These are phyloP conservation scores for Melitaea cinxia DNA, from an alignment of 1,140 invertebrate species.

Conservation along the genomic window DNA sequence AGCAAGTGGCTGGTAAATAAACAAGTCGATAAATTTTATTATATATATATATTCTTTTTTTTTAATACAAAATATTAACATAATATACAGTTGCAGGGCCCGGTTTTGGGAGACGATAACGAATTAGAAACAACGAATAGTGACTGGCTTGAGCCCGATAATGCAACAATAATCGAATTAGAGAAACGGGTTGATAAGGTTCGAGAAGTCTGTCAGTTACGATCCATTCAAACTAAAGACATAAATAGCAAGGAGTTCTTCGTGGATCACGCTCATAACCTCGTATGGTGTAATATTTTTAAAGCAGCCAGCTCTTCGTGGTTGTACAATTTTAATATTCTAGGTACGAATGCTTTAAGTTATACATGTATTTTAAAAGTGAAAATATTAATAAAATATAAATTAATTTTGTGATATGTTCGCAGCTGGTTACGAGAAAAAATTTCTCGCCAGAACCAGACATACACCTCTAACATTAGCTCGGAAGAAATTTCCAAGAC, in stretches of 20 bases:
- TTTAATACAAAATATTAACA: constrained; percentile 7
- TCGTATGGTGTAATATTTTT: constrained; percentile 91
- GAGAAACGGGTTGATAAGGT: constrained; percentile 49
- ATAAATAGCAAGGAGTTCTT: constrained; percentile 87
- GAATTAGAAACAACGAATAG: constrained; percentile 44
- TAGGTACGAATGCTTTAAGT: constrained; percentile 70
- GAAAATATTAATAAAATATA: neutral
- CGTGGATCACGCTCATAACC: constrained; percentile 85
- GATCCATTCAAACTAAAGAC: constrained; percentile 43
- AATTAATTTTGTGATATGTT: constrained; percentile 37
- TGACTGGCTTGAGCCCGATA: constrained; percentile 64
- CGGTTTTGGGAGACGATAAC: constrained; percentile 63
- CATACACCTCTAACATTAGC: constrained; percentile 83
- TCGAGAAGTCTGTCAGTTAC: constrained; percentile 52
- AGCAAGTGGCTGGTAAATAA: constrained; percentile 72
- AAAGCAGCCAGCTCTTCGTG: constrained; percentile 91
- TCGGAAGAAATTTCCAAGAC: constrained; percentile 83
- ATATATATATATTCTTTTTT: neutral
- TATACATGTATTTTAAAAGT: neutral
- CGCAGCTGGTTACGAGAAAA: constrained; percentile 83
- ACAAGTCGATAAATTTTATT: neutral
- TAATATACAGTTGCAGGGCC: constrained; percentile 59
- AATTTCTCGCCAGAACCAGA: constrained; percentile 82
- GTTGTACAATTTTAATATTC: constrained; percentile 90
- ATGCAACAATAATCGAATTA: constrained; percentile 58